Evolutionary conservation across 2,888 invertebrate genomes (phyloP), one percentile per base, ranked within the genome.

Genomic region (Pseudococcus jackbeardsleyi): DNA sequence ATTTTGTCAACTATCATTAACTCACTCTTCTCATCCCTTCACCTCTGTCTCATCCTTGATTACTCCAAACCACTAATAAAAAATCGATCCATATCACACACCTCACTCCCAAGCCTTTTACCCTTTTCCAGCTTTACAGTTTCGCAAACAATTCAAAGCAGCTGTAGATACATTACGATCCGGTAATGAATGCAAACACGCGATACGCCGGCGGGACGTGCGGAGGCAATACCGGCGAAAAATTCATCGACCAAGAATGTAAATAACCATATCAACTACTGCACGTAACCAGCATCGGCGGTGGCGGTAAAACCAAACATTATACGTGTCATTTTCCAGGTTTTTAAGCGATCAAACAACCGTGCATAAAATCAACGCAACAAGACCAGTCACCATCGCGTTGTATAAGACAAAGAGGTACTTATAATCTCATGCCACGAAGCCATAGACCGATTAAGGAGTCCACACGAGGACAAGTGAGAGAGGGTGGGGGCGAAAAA

Each of bases 161-260:
- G 64, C 64, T 64, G 64, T 22, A 22, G 1, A 59, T 9, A 64
- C 22, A 64, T n/a, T 12, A 59, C 59, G n/a, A 39, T 12, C 79
- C 79, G 79, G 9, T 42, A 12, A 39, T 7, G 3, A n/a, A 19
- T 22, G 79, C 79, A 42, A 82, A 82, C 79, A 46, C 19, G 64
- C 19, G 64, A 42, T 42, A 42, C 42, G 42, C 6, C 42, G 9
- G 6, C 42, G 42, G 6, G 42, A 42, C 42, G 42, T 3, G 7
- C 42, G 42, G 42, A 9, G 42, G 46, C 46, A 79, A n/a, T 42
- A 17, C 33, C 42, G n/a, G 8, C 1, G 7, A 46, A 82, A 82
- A 82, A 26, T 46, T 82, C 79, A 82, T 82, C 79, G 79, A 46
- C n/a, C 79, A 82, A 82, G 79, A 82, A 82, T 82, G 79, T 82